phyloP scores from a whole-genome alignment of 2,113 vertebrate genomes.

The Geococcyx californianus region DNA sequence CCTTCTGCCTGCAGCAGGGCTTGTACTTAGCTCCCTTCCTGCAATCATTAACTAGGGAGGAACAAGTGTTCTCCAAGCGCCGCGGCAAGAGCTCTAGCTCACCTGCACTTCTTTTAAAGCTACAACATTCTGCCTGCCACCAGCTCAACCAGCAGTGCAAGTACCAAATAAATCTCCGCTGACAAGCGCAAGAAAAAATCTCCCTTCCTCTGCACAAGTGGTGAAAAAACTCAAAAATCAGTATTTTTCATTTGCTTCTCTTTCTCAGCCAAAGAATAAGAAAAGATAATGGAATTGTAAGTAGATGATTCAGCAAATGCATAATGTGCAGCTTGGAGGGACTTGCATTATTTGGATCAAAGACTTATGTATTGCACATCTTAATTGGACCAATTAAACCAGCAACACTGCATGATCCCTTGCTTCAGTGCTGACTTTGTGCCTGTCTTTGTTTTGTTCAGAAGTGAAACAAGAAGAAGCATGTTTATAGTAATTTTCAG shows the following conservation, averaged over 20 bases:
- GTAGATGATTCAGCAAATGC: slow-evolving; percentile 27
- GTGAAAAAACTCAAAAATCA: accelerated
- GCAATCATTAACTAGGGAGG: slow-evolving; percentile 47
- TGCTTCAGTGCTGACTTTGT: not conserved
- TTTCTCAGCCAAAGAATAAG: not conserved
- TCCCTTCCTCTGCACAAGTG: not conserved
- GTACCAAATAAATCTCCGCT: not conserved
- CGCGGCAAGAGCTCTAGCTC: not conserved
- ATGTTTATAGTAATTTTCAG: not conserved
- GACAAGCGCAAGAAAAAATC: not conserved
- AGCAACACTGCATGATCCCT: slow-evolving; percentile 7
- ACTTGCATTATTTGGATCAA: slow-evolving; percentile 48
- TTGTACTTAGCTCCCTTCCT: slow-evolving; percentile 5
- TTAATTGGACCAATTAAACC: slow-evolving; percentile 60
- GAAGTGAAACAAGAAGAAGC: not conserved
- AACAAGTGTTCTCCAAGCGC: not conserved
- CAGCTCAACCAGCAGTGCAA: not conserved
- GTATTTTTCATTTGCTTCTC: not conserved
- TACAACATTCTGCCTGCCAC: not conserved
- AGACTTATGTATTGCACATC: slow-evolving; percentile 3
- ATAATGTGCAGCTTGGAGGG: slow-evolving; percentile 58
- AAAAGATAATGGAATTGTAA: slow-evolving; percentile 14
- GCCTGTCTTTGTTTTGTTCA: not conserved
- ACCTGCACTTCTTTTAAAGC: not conserved
- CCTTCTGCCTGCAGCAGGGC: not conserved